Conservation (phyloP, 2,888 invertebrate species). For the Tachystola acroxantha region DNA sequence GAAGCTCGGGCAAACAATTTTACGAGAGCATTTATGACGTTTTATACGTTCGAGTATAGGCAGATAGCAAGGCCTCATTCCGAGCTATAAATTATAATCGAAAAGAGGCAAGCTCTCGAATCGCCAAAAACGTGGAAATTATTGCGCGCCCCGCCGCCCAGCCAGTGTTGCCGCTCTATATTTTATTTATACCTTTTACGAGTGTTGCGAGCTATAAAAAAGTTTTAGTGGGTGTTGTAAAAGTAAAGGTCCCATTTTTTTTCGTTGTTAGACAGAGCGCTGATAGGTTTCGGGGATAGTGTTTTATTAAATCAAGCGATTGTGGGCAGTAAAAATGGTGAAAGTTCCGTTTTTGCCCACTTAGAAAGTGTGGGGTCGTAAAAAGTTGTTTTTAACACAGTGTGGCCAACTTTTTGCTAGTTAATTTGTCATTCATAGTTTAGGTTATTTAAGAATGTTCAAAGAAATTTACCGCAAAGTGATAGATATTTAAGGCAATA, state of each 20-base stretch:
- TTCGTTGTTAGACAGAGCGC: conserved; percentile 39
- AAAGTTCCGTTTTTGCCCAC: conserved; percentile 3
- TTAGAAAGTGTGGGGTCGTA: not conserved
- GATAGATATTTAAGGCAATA: too few species aligned
- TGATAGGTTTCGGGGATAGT: conserved; percentile 45
- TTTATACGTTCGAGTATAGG: conserved; percentile 38
- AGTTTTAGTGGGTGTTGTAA: conserved; percentile 67
- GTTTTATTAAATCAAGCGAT: conserved; percentile 40
- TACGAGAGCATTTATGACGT: conserved; percentile 64
- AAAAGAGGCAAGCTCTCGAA: conserved; percentile 59
- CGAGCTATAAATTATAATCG: conserved; percentile 70
- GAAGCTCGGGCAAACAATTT: conserved; percentile 55
- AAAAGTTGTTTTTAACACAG: conserved; percentile 13
- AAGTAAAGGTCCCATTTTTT: conserved; percentile 46
- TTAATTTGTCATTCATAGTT: conserved; percentile 4
- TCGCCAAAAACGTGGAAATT: conserved; percentile 67
- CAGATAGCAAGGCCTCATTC: conserved; percentile 43
- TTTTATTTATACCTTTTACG: conserved; percentile 70
- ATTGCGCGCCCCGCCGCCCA: conserved; percentile 47
- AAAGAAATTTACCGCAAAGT: too few species aligned
- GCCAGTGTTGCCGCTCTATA: conserved; percentile 59
- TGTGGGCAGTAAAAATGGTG: conserved; percentile 15
- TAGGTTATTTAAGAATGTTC: too few species aligned
- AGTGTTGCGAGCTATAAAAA: conserved; percentile 66
- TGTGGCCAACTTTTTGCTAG: not conserved